Conservation (phyloP, 1,140 invertebrate species). For the Trypoxylus dichotomus region DNA sequence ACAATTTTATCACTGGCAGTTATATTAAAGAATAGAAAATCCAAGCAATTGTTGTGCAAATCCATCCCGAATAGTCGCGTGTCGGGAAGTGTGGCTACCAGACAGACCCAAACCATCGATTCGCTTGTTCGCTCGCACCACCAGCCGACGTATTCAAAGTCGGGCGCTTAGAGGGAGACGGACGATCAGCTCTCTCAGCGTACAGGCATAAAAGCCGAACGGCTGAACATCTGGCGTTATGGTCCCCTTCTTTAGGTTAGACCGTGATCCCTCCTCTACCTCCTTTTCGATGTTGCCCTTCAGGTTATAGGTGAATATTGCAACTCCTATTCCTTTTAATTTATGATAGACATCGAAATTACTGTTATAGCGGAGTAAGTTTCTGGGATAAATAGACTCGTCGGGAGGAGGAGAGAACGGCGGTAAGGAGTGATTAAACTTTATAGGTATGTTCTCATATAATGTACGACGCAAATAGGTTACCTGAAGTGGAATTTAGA, state of each 20-base stretch:
- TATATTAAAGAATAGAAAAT: conserved; percentile 35
- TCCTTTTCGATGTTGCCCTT: conserved; percentile 31
- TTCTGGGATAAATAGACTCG: conserved; percentile 15
- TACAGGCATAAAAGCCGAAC: conserved; percentile 24
- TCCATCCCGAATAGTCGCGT: conserved; percentile 32
- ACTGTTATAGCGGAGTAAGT: conserved; percentile 15
- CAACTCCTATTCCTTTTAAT: conserved; percentile 25
- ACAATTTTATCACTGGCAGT: conserved; percentile 31
- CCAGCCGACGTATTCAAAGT: not conserved
- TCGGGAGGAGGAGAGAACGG: not conserved
- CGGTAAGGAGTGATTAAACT: conserved; percentile 20
- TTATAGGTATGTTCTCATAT: conserved; percentile 18
- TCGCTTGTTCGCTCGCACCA: conserved; percentile 25
- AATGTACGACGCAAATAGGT: conserved; percentile 14
- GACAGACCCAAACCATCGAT: conserved; percentile 22
- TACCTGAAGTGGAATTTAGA: conserved; percentile 12
- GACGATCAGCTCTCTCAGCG: not conserved
- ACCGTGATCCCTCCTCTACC: conserved; percentile 22
- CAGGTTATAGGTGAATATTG: conserved; percentile 32
- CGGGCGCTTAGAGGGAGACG: not conserved
- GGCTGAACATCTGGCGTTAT: conserved; percentile 32
- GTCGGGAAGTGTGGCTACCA: conserved; percentile 33
- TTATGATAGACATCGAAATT: conserved; percentile 25
- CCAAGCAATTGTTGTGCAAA: conserved; percentile 34
- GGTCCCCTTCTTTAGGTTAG: conserved; percentile 28